phyloP scores from a whole-genome alignment of 1,140 invertebrate genomes.

The Cotesia typhae region DNA sequence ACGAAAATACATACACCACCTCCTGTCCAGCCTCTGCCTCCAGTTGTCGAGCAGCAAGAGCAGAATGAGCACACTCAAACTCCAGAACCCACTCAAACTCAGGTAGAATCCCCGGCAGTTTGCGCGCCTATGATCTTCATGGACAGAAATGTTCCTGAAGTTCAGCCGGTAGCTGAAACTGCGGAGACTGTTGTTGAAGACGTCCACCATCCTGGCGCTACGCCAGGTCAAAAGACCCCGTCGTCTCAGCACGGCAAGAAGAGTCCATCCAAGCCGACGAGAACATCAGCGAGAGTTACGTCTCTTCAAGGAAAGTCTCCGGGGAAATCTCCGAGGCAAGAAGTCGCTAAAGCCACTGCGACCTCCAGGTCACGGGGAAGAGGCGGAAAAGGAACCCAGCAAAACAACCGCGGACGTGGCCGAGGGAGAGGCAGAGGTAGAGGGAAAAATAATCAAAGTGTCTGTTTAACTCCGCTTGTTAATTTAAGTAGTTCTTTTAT shows the following conservation, averaged over 20 bases:
- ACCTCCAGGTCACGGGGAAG: slow-evolving; percentile 52
- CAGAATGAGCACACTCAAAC: slow-evolving; percentile 25
- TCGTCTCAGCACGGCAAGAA: slow-evolving; percentile 66
- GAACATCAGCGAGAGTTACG: slow-evolving; percentile 71
- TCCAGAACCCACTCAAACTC: slow-evolving; percentile 30
- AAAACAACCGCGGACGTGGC: slow-evolving; percentile 68
- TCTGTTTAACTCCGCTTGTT: slow-evolving; percentile 49
- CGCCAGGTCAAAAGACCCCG: slow-evolving; percentile 21
- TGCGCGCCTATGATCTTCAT: slow-evolving; percentile 52
- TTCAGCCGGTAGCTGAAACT: slow-evolving; percentile 12
- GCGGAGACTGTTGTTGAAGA: slow-evolving; percentile 23
- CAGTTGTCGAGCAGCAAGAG: slow-evolving; percentile 39
- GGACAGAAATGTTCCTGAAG: slow-evolving; percentile 38
- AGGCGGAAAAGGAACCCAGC: slow-evolving; percentile 65
- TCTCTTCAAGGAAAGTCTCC: slow-evolving; percentile 75
- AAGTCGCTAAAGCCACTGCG: slow-evolving; percentile 36
- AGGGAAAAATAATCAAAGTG: slow-evolving; percentile 57
- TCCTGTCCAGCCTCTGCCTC: slow-evolving; percentile 42
- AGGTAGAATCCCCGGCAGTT: slow-evolving; percentile 55
- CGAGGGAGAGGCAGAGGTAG: slow-evolving; percentile 76
- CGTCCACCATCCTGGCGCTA: neutral
- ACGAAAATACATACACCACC: slow-evolving; percentile 59
- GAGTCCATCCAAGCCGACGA: slow-evolving; percentile 73
- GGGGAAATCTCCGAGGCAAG: slow-evolving; percentile 77
- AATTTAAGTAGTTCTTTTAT: slow-evolving; percentile 56